Evolutionary conservation across 2,113 vertebrate species (phyloP).

Genomic region (Hypocryptadius cinnamomeus): DNA sequence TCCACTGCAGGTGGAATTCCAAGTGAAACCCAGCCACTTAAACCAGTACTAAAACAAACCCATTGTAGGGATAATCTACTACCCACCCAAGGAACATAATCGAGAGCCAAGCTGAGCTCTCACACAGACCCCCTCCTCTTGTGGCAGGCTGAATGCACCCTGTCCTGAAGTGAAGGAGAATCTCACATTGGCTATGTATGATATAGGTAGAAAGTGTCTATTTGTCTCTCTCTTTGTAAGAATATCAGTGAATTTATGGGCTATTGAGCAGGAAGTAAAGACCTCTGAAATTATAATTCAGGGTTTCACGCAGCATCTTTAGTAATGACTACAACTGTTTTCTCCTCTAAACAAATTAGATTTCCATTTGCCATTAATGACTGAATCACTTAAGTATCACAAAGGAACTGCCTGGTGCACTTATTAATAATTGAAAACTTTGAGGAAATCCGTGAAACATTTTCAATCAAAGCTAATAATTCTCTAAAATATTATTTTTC

Average conservation of each 20-base stretch:
- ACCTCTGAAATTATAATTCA: neutral
- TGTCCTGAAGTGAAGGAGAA: neutral
- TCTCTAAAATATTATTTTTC: neutral
- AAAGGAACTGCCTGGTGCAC: neutral
- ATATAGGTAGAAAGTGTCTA: neutral
- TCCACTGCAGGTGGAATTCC: neutral
- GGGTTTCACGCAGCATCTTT: neutral
- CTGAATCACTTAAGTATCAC: conserved; percentile 11
- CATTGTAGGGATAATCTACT: too few relatives aligned
- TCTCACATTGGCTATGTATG: neutral
- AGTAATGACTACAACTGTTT: neutral
- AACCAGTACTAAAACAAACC: neutral
- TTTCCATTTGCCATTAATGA: conserved; percentile 47
- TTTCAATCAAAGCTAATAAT: conserved; percentile 9
- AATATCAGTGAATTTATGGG: neutral
- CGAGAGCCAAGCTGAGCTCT: rapidly evolving
- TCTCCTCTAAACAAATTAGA: neutral
- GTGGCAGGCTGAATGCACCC: neutral
- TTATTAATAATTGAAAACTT: conserved; percentile 45
- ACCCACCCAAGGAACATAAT: neutral
- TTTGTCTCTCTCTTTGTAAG: neutral
- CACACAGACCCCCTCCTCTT: neutral
- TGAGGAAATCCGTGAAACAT: neutral
- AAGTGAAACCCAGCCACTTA: neutral
- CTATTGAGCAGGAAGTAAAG: neutral